Evolutionary conservation across 2,888 invertebrate species (phyloP).

Genomic region (Odontothrips loti): DNA sequence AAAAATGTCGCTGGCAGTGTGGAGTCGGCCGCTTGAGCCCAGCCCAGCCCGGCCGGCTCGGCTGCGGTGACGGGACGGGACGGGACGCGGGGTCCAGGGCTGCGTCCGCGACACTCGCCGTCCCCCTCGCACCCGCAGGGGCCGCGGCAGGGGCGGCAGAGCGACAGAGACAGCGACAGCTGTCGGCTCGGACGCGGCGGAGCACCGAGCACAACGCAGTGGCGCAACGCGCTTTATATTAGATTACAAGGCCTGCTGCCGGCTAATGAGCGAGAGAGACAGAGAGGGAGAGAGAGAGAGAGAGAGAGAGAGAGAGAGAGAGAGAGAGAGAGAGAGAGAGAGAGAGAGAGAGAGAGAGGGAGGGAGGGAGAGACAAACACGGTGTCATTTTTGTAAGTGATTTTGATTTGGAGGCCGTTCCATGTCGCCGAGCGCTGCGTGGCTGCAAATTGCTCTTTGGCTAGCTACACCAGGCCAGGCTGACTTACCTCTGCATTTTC

Average conservation of each 20-base stretch:
- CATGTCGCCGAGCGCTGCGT: background rate
- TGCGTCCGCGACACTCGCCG: too few species aligned
- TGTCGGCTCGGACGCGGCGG: background rate
- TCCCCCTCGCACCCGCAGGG: too few species aligned
- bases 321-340: conserved; percentile 4
- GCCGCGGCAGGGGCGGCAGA: background rate
- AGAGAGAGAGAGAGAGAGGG: background rate
- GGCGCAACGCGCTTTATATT: conserved; percentile 18
- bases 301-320: conserved; percentile 15
- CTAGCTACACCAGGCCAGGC: too few species aligned
- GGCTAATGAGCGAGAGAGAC: conserved; percentile 2
- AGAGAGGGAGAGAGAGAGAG: background rate
- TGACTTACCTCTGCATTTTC: too few species aligned
- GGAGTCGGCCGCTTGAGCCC: too few species aligned
- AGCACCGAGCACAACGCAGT: background rate
- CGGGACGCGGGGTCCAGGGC: background rate
- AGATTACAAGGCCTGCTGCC: conserved; percentile 18
- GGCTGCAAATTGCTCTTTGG: background rate
- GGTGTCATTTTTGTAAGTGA: background rate
- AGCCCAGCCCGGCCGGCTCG: background rate
- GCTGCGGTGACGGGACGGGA: background rate
- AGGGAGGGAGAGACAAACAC: background rate
- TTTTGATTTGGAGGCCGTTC: conserved; percentile 12
- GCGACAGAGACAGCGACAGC: too few species aligned
- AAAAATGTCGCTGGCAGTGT: too few species aligned